These are phyloP conservation scores for Chaenogobius annularis DNA, from an alignment of 2,113 vertebrate species.

Conservation along the genomic window DNA sequence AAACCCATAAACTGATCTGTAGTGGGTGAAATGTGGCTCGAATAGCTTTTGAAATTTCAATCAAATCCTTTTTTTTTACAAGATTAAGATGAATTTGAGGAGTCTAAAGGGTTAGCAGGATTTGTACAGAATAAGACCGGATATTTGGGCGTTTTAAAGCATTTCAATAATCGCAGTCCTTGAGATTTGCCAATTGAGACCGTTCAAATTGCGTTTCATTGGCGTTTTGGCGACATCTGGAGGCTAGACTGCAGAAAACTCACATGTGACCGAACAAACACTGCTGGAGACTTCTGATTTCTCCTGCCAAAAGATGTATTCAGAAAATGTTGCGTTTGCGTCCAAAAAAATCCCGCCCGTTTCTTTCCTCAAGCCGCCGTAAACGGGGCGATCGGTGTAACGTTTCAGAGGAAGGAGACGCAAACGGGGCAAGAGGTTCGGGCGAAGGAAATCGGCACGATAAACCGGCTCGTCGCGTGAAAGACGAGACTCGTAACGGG, in stretches of 20 bases:
- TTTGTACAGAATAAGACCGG: too few relatives aligned
- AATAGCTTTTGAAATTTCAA: too few relatives aligned
- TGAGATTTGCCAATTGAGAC: too few relatives aligned
- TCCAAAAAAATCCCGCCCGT: neutral
- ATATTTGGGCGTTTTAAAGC: too few relatives aligned
- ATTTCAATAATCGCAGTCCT: too few relatives aligned
- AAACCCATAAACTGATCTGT: too few relatives aligned
- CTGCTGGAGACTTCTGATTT: neutral
- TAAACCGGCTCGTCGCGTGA: slow-evolving; percentile 34
- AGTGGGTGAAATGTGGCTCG: too few relatives aligned
- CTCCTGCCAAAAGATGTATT: neutral
- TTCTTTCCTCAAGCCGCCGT: neutral
- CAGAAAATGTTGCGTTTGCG: neutral
- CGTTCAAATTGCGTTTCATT: too few relatives aligned
- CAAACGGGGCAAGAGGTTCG: slow-evolving; percentile 18
- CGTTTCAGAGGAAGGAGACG: slow-evolving; percentile 48
- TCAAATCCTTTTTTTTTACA: too few relatives aligned
- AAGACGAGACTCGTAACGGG: slow-evolving; percentile 19
- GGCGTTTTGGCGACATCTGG: neutral
- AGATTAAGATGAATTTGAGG: too few relatives aligned
- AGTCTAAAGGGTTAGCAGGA: too few relatives aligned
- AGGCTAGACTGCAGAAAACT: too few relatives aligned
- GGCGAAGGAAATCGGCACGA: neutral
- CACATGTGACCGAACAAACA: neutral
- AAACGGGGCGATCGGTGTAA: slow-evolving; percentile 15